Percentiles rank a stretch among this genome's conserved stretches.
Evolutionary conservation across 2,797 vertebrate species (phyloP).

Genomic region (Cercopithecus petaurista): DNA sequence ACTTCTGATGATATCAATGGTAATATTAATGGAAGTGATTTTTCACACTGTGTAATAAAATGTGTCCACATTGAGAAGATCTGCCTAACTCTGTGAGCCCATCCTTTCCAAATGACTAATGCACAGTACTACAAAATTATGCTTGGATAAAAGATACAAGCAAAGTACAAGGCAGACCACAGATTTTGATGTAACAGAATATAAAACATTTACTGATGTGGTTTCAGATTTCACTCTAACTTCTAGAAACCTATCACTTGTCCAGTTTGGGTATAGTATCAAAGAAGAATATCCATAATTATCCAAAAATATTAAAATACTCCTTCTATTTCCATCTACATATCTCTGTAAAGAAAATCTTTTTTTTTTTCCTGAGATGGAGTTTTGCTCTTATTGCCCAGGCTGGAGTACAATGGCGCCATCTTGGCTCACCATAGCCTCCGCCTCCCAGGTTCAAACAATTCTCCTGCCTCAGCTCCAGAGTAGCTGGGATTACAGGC

Average conservation of each 20-base stretch:
- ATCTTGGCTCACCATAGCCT: no score
- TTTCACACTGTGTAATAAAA: not conserved
- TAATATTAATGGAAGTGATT: not conserved
- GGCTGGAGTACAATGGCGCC: no score
- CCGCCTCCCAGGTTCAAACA: no score
- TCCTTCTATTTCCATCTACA: not conserved
- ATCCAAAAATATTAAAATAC: conserved; percentile 32
- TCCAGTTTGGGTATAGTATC: not conserved
- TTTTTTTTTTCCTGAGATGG: no score
- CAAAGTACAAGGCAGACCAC: not conserved
- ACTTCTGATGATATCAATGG: not conserved
- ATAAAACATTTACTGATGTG: not conserved
- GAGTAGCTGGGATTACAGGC: no score
- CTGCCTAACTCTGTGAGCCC: not conserved
- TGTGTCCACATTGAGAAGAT: not conserved
- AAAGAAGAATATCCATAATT: not conserved
- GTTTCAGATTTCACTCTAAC: conserved; percentile 13
- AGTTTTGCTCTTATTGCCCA: no score
- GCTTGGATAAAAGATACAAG: not conserved
- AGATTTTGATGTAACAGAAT: not conserved
- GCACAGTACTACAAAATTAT: not conserved
- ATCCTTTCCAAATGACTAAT: not conserved
- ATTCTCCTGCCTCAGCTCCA: no score
- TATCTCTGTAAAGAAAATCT: not conserved
- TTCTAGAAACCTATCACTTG: not conserved